These are phyloP conservation scores for Villa cingulata DNA, from an alignment of 2,888 invertebrate genomes.

Conservation along the genomic window DNA sequence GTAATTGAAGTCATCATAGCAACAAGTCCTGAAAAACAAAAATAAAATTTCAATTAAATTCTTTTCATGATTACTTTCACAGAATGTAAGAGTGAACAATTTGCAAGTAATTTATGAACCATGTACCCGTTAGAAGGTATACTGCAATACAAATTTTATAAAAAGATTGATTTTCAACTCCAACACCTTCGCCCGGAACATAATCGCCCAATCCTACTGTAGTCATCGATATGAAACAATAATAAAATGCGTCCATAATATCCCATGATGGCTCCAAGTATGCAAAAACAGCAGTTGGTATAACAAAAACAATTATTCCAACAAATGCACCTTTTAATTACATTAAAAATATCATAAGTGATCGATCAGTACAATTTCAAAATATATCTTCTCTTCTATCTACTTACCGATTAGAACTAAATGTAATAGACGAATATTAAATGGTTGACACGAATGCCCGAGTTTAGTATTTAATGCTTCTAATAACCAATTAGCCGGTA, in stretches of 20 bases:
- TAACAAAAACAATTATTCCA: conserved; percentile 49
- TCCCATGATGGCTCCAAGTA: conserved; percentile 69
- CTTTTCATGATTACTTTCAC: too few relatives aligned
- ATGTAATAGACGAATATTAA: conserved; percentile 65
- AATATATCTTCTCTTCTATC: too few relatives aligned
- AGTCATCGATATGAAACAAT: conserved; percentile 80
- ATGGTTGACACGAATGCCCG: conserved; percentile 58
- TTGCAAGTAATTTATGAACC: too few relatives aligned
- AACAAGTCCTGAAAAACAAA: too few relatives aligned
- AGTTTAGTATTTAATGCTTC: conserved; percentile 53
- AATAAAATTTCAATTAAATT: too few relatives aligned
- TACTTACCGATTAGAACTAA: conserved; percentile 49
- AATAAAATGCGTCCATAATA: conserved; percentile 76
- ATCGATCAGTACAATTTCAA: too few relatives aligned
- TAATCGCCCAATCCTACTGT: conserved; percentile 84
- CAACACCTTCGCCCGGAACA: conserved; percentile 61
- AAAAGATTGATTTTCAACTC: conserved; percentile 60
- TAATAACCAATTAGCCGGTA: conserved; percentile 58
- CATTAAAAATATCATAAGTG: too few relatives aligned
- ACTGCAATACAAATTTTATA: conserved; percentile 73
- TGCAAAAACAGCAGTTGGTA: conserved; percentile 65
- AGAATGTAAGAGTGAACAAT: too few relatives aligned
- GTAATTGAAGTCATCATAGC: too few relatives aligned
- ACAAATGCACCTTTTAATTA: conserved; percentile 43
- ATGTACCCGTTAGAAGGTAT: conserved; percentile 37